Conservation (phyloP, 2,888 invertebrate species). For the Hyposoter dolosus region DNA sequence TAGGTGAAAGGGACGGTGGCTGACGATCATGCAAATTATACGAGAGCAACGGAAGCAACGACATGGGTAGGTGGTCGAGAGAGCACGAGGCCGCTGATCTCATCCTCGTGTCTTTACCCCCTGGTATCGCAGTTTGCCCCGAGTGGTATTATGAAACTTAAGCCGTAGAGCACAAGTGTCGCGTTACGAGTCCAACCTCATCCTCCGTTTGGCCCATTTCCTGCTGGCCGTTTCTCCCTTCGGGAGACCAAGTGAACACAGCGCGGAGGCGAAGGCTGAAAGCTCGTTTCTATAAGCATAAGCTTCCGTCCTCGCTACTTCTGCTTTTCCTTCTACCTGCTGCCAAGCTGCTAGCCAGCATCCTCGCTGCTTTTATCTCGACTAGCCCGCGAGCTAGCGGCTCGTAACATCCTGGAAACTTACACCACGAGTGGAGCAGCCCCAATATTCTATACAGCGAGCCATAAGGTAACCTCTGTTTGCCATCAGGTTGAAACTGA, state of each 20-base stretch:
- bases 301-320: conserved; percentile 63
- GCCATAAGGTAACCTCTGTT: conserved; percentile 38
- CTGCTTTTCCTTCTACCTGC: conserved; percentile 66
- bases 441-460: conserved; percentile 11
- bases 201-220: conserved; percentile 58
- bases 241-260: conserved; percentile 21
- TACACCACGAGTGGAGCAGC: conserved; percentile 43
- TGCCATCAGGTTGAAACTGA: conserved; percentile 42
- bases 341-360: conserved; percentile 39
- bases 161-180: conserved; percentile 82
- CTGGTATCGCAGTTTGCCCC: conserved; percentile 76
- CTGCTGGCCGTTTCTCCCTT: conserved; percentile 30
- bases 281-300: conserved; percentile 60
- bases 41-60: conserved; percentile 26
- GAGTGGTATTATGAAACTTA: conserved; percentile 82
- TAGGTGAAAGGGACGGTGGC: conserved; percentile 28
- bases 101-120: conserved; percentile 73
- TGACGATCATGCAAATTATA: conserved; percentile 60
- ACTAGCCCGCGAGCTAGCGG: conserved; percentile 19
- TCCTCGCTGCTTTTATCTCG: conserved; percentile 9
- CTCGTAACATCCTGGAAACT: conserved; percentile 63
- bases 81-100: conserved; percentile 61
- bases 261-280: conserved; percentile 12
- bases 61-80: conserved; percentile 64
- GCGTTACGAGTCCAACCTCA: conserved; percentile 76